Evolutionary conservation across 2,888 invertebrate species (phyloP).

Genomic region (Ophion costatus): DNA sequence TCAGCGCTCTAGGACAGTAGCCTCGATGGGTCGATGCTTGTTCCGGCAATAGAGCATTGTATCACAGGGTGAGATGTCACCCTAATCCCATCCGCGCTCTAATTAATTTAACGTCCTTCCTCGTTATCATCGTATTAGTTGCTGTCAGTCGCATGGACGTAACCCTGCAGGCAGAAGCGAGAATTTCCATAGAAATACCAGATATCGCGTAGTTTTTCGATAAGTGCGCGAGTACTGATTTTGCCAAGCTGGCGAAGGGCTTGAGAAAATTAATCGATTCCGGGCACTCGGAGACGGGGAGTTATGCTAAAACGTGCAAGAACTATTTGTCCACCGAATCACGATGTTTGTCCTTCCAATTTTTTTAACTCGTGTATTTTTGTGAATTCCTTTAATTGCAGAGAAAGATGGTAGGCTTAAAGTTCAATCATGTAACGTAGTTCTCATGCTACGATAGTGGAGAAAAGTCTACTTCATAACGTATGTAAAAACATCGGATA

Average conservation of each 20-base stretch:
- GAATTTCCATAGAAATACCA: conserved; percentile 1
- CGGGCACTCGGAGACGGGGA: not conserved
- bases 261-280: not conserved
- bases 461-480: too few relatives aligned
- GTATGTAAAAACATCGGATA: too few relatives aligned
- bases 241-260: too few relatives aligned
- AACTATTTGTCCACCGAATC: too few relatives aligned
- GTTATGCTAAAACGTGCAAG: not conserved
- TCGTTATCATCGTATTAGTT: conserved; percentile 66
- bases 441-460: too few relatives aligned
- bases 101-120: conserved; percentile 65
- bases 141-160: conserved; percentile 61
- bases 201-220: not conserved
- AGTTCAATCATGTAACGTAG: too few relatives aligned
- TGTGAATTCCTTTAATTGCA: too few relatives aligned
- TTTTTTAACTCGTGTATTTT: too few relatives aligned
- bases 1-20: conserved; percentile 31
- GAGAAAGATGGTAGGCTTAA: too few relatives aligned
- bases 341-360: too few relatives aligned
- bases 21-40: conserved; percentile 31
- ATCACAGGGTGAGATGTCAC: conserved; percentile 61
- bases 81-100: conserved; percentile 67
- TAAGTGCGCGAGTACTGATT: not conserved
- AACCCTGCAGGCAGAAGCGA: conserved; percentile 52
- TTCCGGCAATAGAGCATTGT: conserved; percentile 57